A percentile compares a stretch with the other conserved stretches of the same genome.
Evolutionary conservation across 2,113 vertebrate genomes (phyloP).

Genomic region (Osmerus mordax): DNA sequence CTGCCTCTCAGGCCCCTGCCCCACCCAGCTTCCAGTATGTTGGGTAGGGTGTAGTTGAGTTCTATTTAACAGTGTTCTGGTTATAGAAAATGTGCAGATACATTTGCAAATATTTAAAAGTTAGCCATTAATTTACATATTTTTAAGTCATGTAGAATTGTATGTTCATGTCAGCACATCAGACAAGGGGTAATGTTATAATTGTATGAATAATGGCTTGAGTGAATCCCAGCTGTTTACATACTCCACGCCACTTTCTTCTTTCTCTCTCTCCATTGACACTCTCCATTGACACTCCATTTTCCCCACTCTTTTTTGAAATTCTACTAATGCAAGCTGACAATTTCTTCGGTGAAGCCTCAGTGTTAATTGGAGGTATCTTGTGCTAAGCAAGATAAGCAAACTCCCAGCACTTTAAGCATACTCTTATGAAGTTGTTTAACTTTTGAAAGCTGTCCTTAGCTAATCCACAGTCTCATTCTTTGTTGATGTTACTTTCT

Average conservation of each 20-base stretch:
- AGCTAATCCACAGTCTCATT: conserved; percentile 4
- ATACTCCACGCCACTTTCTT: too few relatives aligned
- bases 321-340: background rate
- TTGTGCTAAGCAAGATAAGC: conserved; percentile 6
- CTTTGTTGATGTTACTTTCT: conserved; percentile 30
- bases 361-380: conserved; percentile 11
- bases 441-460: conserved; percentile 32
- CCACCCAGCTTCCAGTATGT: background rate
- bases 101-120: too few relatives aligned
- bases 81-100: background rate
- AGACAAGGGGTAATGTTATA: too few relatives aligned
- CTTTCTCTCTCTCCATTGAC: too few relatives aligned
- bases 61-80: background rate
- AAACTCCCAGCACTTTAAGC: conserved; percentile 22
- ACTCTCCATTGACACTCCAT: too few relatives aligned
- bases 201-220: too few relatives aligned
- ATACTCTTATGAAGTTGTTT: conserved; percentile 33
- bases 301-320: too few relatives aligned
- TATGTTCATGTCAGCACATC: too few relatives aligned
- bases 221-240: too few relatives aligned
- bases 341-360: conserved; percentile 23
- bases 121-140: too few relatives aligned
- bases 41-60: background rate
- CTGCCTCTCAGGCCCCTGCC: background rate
- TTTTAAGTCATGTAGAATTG: too few relatives aligned